Percentiles rank a stretch among this genome's conserved stretches.
Evolutionary conservation across 2,888 invertebrate species (phyloP).

Genomic region (Drosophila nr. perissopoda): DNA sequence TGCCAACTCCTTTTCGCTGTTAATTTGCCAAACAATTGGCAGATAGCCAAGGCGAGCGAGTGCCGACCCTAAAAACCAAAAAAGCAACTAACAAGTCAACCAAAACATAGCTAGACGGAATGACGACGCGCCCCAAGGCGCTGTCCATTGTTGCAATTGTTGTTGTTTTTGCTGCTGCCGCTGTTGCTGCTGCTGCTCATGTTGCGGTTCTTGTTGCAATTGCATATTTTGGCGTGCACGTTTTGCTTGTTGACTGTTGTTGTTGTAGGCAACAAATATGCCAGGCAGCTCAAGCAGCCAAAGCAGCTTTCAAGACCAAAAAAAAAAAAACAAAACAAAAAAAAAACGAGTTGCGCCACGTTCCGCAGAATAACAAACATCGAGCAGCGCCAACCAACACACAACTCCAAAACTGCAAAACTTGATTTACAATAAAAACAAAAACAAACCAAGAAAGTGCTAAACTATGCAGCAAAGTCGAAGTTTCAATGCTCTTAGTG

Average conservation of each 20-base stretch:
- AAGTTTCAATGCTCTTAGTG: constrained; percentile 48
- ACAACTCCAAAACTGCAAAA: constrained; percentile 69
- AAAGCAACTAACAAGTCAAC: constrained; percentile 65
- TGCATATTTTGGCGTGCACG: constrained; percentile 76
- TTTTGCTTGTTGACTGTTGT: constrained; percentile 72
- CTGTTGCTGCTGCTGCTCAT: constrained; percentile 38
- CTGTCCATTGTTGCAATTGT: constrained; percentile 49
- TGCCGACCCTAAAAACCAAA: constrained; percentile 43
- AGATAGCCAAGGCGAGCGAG: constrained; percentile 69
- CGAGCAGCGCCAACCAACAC: constrained; percentile 40
- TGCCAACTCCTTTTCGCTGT: constrained; percentile 73
- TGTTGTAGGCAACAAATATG: constrained; percentile 71
- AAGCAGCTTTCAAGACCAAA: constrained; percentile 60
- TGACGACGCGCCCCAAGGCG: constrained; percentile 70
- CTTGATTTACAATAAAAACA: constrained; percentile 66
- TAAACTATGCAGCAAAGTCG: constrained; percentile 45
- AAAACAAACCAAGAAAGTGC: constrained; percentile 31
- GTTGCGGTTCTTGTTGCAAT: constrained; percentile 73
- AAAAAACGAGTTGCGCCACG: constrained; percentile 76
- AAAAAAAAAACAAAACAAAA: constrained; percentile 31
- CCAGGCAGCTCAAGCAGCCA: constrained; percentile 57
- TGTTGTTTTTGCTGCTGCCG: constrained; percentile 21
- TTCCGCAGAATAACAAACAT: constrained; percentile 77
- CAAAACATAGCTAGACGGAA: constrained; percentile 74
- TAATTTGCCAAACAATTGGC: constrained; percentile 81